Evolutionary conservation across 2,888 invertebrate species (phyloP), one percentile per base, ranked within the genome.

Genomic region (Galerucella pusilla): DNA sequence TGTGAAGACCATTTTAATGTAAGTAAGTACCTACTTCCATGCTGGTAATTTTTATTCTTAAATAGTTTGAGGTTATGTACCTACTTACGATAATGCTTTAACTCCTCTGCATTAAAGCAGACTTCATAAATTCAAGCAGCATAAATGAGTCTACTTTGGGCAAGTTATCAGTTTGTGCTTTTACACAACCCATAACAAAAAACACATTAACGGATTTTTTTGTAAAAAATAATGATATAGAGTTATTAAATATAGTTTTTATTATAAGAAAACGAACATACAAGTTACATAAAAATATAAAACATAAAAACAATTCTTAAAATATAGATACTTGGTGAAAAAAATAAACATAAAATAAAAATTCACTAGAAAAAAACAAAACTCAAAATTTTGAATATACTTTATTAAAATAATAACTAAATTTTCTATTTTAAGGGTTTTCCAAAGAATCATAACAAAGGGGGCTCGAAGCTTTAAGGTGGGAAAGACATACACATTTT

Each of bases 401-500:
- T 9, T 57, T 57, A 57, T 9, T n/a, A 2, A 57, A 57, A 57
- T 35, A 35, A 35, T 35, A 5, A 35, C 2, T 35, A 35, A 35
- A 35, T 35, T 35, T 35, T 35, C 35, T 35, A 35, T 35, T 35
- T 35, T 35, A 35, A 35, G 35, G 35, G 57, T 57, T n/a, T 57
- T n/a, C 57, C 10, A n/a, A 70, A 28, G 45, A 57, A 54, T 74
- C 46, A 54, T 52, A 35, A 52, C 52, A 68, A 68, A 35, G n/a
- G n/a, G n/a, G n/a, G n/a, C n/a, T n/a, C n/a, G n/a, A n/a, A 35
- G 35, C 35, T 35, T 35, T 5, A 35, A 35, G 35, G 35, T 69
- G 69, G 12, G 61, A 69, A 14, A 69, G 61, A 25, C 69, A 61
- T 42, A 61, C 35, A 69, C 2, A 60, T 69, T 69, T 69, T 35